Conservation (phyloP, 2,888 invertebrate genomes). For the Hesperia comma region DNA sequence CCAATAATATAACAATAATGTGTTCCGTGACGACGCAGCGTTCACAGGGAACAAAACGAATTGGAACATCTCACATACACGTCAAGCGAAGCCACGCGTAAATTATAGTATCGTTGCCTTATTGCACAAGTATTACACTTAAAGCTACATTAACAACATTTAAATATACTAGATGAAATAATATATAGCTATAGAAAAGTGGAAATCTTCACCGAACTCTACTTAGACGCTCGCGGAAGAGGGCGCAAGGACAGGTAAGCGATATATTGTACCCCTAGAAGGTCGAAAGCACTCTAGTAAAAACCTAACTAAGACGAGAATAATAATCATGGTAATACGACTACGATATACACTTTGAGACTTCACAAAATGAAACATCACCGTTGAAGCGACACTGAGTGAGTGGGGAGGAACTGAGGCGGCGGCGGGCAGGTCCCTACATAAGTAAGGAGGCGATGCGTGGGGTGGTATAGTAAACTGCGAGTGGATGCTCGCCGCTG, state of each 20-base stretch:
- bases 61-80: neutral
- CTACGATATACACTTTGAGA: constrained; percentile 11
- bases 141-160: constrained; percentile 32
- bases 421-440: too few species aligned
- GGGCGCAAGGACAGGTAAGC: neutral
- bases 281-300: neutral
- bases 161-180: constrained; percentile 18
- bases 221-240: constrained; percentile 11
- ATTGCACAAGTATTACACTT: constrained; percentile 37
- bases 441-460: too few species aligned
- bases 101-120: constrained; percentile 27
- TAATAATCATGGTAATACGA: neutral
- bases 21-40: neutral
- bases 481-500: too few species aligned
- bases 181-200: constrained; percentile 8
- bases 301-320: constrained; percentile 7
- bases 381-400: neutral
- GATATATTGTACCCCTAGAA: neutral
- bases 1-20: neutral
- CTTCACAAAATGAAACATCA: neutral
- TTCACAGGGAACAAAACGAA: neutral
- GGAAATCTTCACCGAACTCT: neutral
- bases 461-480: too few species aligned
- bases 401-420: neutral
- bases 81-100: constrained; percentile 3